Evolutionary conservation across 2,888 invertebrate genomes (phyloP).

Genomic region (Hipparchia semele): DNA sequence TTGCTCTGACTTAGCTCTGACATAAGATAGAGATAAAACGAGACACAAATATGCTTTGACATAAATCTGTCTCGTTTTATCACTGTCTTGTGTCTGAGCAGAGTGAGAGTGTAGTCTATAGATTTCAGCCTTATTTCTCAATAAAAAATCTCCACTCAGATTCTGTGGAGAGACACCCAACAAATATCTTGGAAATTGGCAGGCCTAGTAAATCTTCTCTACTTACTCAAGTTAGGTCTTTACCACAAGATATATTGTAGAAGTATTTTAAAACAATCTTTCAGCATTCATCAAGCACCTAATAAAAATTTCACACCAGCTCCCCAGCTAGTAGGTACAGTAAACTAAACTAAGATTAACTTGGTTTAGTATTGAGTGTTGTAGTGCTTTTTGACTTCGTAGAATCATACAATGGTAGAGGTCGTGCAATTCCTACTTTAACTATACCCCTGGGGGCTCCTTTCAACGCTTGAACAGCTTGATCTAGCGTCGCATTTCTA

Average conservation of each 20-base stretch:
- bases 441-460: slow-evolving; percentile 96
- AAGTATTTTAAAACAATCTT: not conserved
- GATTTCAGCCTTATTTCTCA: too few species aligned
- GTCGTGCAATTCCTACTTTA: slow-evolving; percentile 95
- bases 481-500: slow-evolving; percentile 95
- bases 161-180: too few species aligned
- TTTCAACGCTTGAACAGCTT: slow-evolving; percentile 97
- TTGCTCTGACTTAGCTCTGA: too few species aligned
- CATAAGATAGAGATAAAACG: too few species aligned
- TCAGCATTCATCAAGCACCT: slow-evolving; percentile 2
- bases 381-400: slow-evolving; percentile 71
- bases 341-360: slow-evolving; percentile 61
- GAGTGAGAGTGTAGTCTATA: too few species aligned
- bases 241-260: not conserved
- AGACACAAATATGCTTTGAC: too few species aligned
- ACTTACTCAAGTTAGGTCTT: too few species aligned
- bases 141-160: too few species aligned
- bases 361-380: slow-evolving; percentile 66
- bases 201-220: too few species aligned
- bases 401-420: slow-evolving; percentile 82
- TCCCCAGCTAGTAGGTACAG: slow-evolving; percentile 26
- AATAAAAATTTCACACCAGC: slow-evolving; percentile 2
- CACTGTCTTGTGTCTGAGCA: too few species aligned
- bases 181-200: too few species aligned
- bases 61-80: too few species aligned